A percentile compares a stretch with the other conserved stretches of the same genome.
Conservation (phyloP, 1,140 invertebrate species). For the Samia ricini region DNA sequence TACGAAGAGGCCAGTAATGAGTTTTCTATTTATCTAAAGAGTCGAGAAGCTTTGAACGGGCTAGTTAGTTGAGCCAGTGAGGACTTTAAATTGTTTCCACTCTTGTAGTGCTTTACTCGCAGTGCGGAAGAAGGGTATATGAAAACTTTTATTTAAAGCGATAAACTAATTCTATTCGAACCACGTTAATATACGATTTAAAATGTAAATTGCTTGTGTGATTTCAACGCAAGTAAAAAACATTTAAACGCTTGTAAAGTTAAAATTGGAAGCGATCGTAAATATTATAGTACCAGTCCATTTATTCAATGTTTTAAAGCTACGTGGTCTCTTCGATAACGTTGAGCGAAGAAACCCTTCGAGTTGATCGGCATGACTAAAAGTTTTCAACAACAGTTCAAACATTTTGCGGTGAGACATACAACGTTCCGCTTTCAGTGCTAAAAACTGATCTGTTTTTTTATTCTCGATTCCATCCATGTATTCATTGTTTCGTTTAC, state of each 20-base stretch:
- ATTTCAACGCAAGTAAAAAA: too few species aligned
- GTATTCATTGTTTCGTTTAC: constrained; percentile 37
- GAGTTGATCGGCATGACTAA: constrained; percentile 55
- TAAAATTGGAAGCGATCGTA: too few species aligned
- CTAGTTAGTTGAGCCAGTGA: constrained; percentile 23
- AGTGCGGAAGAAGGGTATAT: neutral
- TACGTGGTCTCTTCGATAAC: constrained; percentile 37
- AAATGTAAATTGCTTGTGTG: neutral
- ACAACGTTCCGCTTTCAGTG: constrained; percentile 64
- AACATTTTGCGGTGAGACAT: constrained; percentile 69
- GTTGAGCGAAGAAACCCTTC: constrained; percentile 50
- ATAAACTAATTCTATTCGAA: too few species aligned
- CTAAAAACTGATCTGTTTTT: constrained; percentile 30
- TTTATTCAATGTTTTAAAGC: constrained; percentile 48
- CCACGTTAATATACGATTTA: neutral
- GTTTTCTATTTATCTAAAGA: constrained; percentile 38
- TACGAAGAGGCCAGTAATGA: constrained; percentile 13
- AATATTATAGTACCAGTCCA: constrained; percentile 18
- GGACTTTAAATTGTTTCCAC: constrained; percentile 14
- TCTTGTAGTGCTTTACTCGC: neutral
- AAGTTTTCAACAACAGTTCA: constrained; percentile 74
- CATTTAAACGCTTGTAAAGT: neutral
- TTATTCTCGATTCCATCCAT: constrained; percentile 39
- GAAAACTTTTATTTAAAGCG: neutral
- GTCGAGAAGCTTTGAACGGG: constrained; percentile 17